Conservation (phyloP, 2,888 invertebrate genomes). For the Dryobota labecula region DNA sequence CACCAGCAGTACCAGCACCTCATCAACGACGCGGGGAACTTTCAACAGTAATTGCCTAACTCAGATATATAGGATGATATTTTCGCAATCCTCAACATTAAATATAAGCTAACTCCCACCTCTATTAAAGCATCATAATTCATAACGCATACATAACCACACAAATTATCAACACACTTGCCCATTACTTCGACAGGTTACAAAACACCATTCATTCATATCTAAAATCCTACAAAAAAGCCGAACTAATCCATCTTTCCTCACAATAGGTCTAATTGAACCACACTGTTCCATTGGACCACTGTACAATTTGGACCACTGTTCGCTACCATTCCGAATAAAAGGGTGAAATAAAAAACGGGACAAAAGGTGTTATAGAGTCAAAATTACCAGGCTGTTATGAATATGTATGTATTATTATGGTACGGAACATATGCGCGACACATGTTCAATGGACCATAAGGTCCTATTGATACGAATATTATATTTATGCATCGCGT, state of each 20-base stretch:
- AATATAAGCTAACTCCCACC: background rate
- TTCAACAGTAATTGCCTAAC: background rate
- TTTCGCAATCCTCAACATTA: no score
- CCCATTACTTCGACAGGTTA: constrained; percentile 55
- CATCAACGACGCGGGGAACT: background rate
- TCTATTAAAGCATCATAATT: background rate
- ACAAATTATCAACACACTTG: constrained; percentile 43
- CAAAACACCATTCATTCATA: constrained; percentile 60
- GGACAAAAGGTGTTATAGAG: constrained; percentile 80
- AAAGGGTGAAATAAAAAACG: constrained; percentile 81
- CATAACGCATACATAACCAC: constrained; percentile 11
- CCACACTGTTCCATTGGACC: constrained; percentile 69
- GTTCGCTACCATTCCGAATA: constrained; percentile 79
- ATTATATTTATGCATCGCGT: constrained; percentile 72
- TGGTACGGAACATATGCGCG: constrained; percentile 78
- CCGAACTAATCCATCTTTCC: constrained; percentile 73
- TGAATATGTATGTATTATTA: constrained; percentile 78
- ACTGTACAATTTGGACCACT: constrained; percentile 79
- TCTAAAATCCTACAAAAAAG: constrained; percentile 58
- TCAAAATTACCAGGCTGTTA: constrained; percentile 82
- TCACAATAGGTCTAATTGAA: constrained; percentile 80
- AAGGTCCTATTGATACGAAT: constrained; percentile 80
- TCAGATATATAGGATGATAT: background rate
- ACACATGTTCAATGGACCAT: constrained; percentile 85
- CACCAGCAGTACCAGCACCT: background rate